A percentile compares a stretch with the other conserved stretches of the same genome.
phyloP scores from a whole-genome alignment of 2,888 invertebrate species.

The Cryptus viduatorius region DNA sequence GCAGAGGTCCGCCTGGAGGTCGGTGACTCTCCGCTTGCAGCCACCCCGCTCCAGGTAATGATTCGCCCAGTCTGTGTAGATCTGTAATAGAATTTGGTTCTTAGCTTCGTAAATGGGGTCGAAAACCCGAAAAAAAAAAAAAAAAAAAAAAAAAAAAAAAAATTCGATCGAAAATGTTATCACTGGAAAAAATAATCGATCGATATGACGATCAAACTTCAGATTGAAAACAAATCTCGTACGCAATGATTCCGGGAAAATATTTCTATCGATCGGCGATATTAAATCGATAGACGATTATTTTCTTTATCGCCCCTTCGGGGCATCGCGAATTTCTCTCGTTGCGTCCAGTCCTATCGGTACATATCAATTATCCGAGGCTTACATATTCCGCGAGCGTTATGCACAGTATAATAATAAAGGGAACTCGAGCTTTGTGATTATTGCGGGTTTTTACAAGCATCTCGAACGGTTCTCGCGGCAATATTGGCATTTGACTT shows the following conservation, averaged over 20 bases:
- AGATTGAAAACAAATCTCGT: background rate
- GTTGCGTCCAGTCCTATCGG: constrained; percentile 41
- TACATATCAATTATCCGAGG: background rate
- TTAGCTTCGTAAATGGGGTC: no score
- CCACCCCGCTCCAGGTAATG: constrained; percentile 97
- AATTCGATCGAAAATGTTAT: background rate
- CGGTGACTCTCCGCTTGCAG: constrained; percentile 93
- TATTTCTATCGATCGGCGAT: constrained; percentile 51
- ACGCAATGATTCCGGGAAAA: background rate
- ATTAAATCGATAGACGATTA: constrained; percentile 54
- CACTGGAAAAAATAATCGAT: background rate
- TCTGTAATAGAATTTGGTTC: constrained; percentile 87
- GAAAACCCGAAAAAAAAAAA: no score
- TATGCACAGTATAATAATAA: background rate
- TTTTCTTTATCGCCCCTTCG: constrained; percentile 40
- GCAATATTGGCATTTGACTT: background rate
- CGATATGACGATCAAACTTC: no score
- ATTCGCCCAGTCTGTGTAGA: constrained; percentile 99
- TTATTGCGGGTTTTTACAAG: background rate
- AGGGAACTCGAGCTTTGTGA: background rate
- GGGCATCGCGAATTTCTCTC: constrained; percentile 38
- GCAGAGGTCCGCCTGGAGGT: constrained; percentile 95
- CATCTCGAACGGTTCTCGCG: background rate
- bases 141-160: background rate
- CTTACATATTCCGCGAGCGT: constrained; percentile 3